Percentiles rank a stretch among this genome's conserved stretches.
phyloP scores from a whole-genome alignment of 2,113 vertebrate genomes.

The Tyto alba region DNA sequence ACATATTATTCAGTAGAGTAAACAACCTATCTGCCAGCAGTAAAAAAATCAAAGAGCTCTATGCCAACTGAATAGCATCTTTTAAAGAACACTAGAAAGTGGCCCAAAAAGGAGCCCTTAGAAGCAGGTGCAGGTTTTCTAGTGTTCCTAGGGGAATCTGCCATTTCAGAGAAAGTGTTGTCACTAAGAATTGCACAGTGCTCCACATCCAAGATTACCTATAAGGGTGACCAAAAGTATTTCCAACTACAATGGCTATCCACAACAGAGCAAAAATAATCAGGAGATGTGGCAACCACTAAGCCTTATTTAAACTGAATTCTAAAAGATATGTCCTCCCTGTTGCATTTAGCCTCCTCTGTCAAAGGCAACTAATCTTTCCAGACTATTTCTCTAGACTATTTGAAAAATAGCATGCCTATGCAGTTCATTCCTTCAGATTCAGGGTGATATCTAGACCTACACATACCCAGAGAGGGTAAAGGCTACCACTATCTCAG shows the following conservation, averaged over 20 bases:
- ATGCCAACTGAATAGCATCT: not conserved
- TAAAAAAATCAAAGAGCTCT: not conserved
- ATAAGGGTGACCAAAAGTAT: not conserved
- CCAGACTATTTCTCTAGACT: not conserved
- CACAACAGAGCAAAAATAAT: not conserved
- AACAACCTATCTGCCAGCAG: not conserved
- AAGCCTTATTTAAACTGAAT: not conserved
- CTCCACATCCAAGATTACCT: not conserved
- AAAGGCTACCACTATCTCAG: not conserved
- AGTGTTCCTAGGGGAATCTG: not conserved
- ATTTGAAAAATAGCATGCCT: not conserved
- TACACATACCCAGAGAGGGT: not conserved
- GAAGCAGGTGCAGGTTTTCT: not conserved
- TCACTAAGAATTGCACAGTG: not conserved
- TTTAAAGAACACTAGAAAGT: not conserved
- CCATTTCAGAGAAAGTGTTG: not conserved
- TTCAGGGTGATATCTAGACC: not conserved
- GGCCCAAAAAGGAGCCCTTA: not conserved
- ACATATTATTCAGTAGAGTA: not conserved
- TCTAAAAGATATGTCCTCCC: not conserved
- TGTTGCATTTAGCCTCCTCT: accelerated
- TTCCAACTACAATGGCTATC: not conserved
- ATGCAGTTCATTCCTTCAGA: not conserved
- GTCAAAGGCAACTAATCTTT: not conserved
- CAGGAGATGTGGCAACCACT: not conserved